Percentiles rank a stretch among this genome's conserved stretches.
phyloP scores from a whole-genome alignment of 2,113 vertebrate genomes.

The Tyto alba region DNA sequence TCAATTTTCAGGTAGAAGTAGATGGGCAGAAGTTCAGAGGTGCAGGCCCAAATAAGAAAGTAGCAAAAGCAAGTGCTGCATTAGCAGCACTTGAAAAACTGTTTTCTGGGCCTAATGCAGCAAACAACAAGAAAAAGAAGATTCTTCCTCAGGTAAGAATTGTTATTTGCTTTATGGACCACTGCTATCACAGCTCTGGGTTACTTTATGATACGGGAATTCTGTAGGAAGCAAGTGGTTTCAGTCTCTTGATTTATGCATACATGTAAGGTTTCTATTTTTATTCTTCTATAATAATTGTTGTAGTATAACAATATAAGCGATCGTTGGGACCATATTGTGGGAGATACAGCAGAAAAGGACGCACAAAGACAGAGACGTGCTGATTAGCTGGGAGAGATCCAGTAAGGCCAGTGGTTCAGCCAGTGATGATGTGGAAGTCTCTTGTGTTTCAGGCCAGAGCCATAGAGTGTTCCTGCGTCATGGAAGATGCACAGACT shows the following conservation, averaged over 20 bases:
- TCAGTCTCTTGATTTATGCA: not conserved
- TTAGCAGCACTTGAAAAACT: slow-evolving; percentile 94
- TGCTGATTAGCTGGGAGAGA: not conserved
- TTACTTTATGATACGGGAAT: not conserved
- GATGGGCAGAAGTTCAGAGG: slow-evolving; percentile 98
- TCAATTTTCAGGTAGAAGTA: slow-evolving; percentile 91
- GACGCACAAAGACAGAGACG: not conserved
- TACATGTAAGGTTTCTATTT: not conserved
- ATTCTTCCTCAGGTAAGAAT: slow-evolving; percentile 89
- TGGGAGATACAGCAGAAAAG: not conserved
- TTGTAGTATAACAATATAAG: not conserved
- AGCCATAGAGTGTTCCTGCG: not conserved
- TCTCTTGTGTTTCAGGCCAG: not conserved
- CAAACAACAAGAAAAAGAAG: slow-evolving; percentile 97
- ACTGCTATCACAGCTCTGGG: not conserved
- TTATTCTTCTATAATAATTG: not conserved
- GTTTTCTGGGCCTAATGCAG: slow-evolving; percentile 96
- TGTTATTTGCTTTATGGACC: not conserved
- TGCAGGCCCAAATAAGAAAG: slow-evolving; percentile 98
- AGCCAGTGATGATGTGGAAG: not conserved
- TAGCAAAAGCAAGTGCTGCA: slow-evolving; percentile 98
- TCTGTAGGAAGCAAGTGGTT: not conserved
- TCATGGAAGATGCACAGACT: not conserved
- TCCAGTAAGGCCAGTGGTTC: too few species aligned
- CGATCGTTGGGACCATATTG: not conserved